phyloP scores from a whole-genome alignment of 2,113 vertebrate species.

The Myrmophylax atrothorax region DNA sequence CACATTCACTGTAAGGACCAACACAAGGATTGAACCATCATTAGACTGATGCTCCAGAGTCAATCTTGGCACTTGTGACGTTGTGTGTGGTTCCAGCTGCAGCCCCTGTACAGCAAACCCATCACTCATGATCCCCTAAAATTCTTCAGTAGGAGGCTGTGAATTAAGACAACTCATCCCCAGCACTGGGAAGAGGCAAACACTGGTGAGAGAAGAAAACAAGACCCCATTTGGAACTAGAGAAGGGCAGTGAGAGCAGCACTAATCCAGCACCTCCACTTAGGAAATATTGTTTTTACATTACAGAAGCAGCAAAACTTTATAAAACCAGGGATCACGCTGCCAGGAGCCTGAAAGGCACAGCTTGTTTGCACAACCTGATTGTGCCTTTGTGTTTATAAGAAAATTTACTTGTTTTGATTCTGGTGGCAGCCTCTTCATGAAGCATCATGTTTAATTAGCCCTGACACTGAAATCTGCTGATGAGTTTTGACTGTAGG shows the following conservation, averaged over 20 bases:
- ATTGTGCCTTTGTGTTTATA: not conserved
- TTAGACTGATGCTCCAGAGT: not conserved
- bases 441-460: not conserved
- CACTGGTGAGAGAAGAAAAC: not conserved
- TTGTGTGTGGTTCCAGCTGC: not conserved
- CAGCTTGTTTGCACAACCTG: not conserved
- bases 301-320: not conserved
- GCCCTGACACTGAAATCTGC: not conserved
- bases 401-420: constrained; percentile 29
- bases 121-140: rapidly evolving
- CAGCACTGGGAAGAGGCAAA: not conserved
- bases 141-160: rapidly evolving
- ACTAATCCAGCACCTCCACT: not conserved
- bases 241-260: not conserved
- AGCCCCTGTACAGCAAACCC: not conserved
- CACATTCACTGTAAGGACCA: not conserved
- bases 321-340: rapidly evolving
- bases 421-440: not conserved
- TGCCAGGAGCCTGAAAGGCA: constrained; percentile 11
- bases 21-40: not conserved
- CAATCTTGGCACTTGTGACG: not conserved
- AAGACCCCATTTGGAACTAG: not conserved
- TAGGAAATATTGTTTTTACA: not conserved
- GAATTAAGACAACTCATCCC: too few relatives aligned
- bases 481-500: not conserved